These are phyloP conservation scores for Diploscapter pachys DNA, from an alignment of 1,140 invertebrate species.

Conservation along the genomic window DNA sequence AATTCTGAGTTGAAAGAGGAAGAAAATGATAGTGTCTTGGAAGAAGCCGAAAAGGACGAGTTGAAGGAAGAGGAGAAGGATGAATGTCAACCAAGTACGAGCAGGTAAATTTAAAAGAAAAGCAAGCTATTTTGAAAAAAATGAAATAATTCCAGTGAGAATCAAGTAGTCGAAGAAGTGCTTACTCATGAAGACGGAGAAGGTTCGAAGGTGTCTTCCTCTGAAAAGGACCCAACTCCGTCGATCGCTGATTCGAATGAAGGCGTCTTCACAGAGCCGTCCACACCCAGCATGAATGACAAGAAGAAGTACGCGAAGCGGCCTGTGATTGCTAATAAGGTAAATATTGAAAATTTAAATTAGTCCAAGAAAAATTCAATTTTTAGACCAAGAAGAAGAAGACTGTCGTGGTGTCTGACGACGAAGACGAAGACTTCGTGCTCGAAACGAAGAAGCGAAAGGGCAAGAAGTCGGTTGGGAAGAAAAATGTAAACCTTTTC, in stretches of 20 bases:
- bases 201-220: no score
- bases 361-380: background rate
- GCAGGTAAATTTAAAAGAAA: conserved; percentile 20
- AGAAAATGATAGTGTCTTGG: background rate
- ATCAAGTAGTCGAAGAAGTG: background rate
- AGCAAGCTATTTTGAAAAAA: conserved; percentile 8
- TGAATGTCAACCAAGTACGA: conserved; percentile 4
- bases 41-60: background rate
- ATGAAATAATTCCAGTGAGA: background rate
- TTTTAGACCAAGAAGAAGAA: conserved; percentile 5
- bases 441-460: conserved; percentile 15
- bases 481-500: no score
- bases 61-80: background rate
- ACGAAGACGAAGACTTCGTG: conserved; percentile 13
- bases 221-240: background rate
- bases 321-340: no score
- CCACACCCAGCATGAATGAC: background rate
- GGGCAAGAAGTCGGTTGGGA: conserved; percentile 8
- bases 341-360: no score
- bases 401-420: conserved; percentile 9
- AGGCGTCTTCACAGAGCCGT: conserved; percentile 12
- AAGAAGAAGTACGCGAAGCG: no score
- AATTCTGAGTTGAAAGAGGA: background rate
- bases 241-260: background rate
- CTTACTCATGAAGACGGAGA: no score